phyloP scores from a whole-genome alignment of 2,888 invertebrate genomes.

The Stictocephala bisonia region DNA sequence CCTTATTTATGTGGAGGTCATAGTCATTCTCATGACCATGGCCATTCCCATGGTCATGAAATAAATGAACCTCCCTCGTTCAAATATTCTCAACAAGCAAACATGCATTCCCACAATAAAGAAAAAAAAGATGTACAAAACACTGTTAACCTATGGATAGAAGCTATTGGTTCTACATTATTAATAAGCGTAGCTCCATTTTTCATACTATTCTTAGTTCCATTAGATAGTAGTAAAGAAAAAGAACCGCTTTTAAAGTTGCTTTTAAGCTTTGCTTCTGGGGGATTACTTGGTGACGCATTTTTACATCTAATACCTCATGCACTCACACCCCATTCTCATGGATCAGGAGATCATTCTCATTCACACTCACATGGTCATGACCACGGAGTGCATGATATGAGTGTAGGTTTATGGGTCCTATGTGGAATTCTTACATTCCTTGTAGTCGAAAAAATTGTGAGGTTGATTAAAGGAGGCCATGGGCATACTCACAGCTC shows the following conservation, averaged over 20 bases:
- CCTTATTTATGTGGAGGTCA: conserved; percentile 62
- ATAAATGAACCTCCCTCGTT: conserved; percentile 77
- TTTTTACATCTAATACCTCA: conserved; percentile 99
- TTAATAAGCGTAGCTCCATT: conserved; percentile 96
- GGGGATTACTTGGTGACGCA: conserved; percentile 97
- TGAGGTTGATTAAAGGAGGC: conserved; percentile 86
- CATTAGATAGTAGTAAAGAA: conserved; percentile 86
- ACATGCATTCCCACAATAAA: conserved; percentile 62
- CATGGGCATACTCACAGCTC: conserved; percentile 78
- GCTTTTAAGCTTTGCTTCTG: conserved; percentile 92
- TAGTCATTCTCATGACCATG: conserved; percentile 62
- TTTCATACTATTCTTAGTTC: conserved; percentile 91
- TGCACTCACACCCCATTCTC: conserved; percentile 74
- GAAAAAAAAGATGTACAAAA: conserved; percentile 47
- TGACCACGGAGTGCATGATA: conserved; percentile 73
- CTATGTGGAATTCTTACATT: conserved; percentile 93
- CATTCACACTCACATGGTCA: conserved; percentile 69
- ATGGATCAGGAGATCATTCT: conserved; percentile 65
- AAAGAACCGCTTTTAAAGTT: conserved; percentile 90
- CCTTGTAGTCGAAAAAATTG: conserved; percentile 87
- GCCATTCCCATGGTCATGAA: conserved; percentile 67
- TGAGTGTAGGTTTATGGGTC: conserved; percentile 94
- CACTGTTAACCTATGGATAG: conserved; percentile 71
- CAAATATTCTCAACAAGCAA: conserved; percentile 85
- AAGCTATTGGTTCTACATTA: conserved; percentile 90